phyloP scores from a whole-genome alignment of 2,113 vertebrate species.

The Phyllopteryx taeniolatus region DNA sequence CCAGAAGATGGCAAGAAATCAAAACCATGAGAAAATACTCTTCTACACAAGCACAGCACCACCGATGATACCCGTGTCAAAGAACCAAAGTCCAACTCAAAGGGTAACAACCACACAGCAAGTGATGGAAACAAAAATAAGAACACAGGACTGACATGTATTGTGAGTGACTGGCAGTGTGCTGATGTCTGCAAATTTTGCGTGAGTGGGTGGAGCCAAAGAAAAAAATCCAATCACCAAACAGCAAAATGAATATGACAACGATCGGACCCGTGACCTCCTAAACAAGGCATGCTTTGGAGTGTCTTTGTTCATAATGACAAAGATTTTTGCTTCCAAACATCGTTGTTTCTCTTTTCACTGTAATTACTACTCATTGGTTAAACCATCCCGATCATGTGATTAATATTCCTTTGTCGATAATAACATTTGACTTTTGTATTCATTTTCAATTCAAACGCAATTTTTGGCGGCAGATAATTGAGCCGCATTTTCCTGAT shows the following conservation, averaged over 20 bases:
- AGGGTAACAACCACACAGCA: constrained; percentile 39
- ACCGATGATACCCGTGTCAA: constrained; percentile 59
- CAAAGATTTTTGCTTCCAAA: not conserved
- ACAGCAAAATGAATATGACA: constrained; percentile 61
- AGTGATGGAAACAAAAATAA: constrained; percentile 3
- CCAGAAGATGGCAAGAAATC: constrained; percentile 67
- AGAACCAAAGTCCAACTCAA: constrained; percentile 63
- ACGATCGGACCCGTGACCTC: constrained; percentile 41
- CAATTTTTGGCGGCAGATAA: not conserved
- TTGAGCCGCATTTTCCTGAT: not conserved
- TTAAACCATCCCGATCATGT: too few species aligned
- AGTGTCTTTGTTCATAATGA: constrained; percentile 5
- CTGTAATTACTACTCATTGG: too few species aligned
- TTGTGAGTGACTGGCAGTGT: constrained; percentile 51
- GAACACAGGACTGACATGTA: constrained; percentile 55
- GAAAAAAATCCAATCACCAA: constrained; percentile 43
- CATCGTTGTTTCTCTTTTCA: not conserved
- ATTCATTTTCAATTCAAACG: not conserved
- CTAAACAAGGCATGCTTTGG: constrained; percentile 14
- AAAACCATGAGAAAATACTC: constrained; percentile 66
- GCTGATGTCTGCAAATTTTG: constrained; percentile 59
- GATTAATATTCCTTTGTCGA: not conserved
- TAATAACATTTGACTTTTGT: not conserved
- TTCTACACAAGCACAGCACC: constrained; percentile 66
- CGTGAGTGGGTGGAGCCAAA: constrained; percentile 70